A percentile compares a stretch with the other conserved stretches of the same genome.
These are phyloP conservation scores for Theocolax elegans DNA, from an alignment of 1,140 invertebrate genomes.

Conservation along the genomic window DNA sequence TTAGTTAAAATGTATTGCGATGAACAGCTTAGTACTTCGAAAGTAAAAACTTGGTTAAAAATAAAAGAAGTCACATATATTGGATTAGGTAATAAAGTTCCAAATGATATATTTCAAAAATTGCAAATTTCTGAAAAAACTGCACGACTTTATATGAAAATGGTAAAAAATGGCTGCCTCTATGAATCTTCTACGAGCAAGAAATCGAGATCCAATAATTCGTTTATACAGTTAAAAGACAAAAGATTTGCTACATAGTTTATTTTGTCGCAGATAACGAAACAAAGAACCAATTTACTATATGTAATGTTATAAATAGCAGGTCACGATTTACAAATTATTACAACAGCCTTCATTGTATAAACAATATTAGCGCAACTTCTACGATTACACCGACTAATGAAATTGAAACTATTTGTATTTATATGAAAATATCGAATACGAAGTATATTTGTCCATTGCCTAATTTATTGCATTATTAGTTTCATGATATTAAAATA, in stretches of 20 bases:
- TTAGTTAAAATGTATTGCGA: conserved; percentile 23
- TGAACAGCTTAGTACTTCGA: background rate
- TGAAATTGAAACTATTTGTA: background rate
- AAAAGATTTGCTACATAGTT: background rate
- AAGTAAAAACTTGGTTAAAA: background rate
- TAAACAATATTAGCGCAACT: background rate
- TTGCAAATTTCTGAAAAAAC: background rate
- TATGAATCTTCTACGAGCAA: conserved; percentile 6
- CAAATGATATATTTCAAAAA: background rate
- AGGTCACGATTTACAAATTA: background rate
- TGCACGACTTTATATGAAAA: background rate
- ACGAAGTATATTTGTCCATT: background rate
- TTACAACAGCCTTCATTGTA: background rate
- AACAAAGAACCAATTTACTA: background rate
- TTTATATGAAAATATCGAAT: background rate
- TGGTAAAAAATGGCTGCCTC: conserved; percentile 23
- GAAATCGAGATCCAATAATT: conserved; percentile 37
- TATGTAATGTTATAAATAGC: background rate
- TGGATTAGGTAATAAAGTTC: background rate
- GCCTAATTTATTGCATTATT: conserved; percentile 11
- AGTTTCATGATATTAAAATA: no score
- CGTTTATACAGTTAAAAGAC: conserved; percentile 8
- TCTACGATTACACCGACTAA: background rate
- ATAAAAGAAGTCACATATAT: conserved; percentile 7
- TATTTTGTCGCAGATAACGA: background rate